Conservation (phyloP, 2,888 invertebrate genomes). For the Acanthosepion pharaonis region DNA sequence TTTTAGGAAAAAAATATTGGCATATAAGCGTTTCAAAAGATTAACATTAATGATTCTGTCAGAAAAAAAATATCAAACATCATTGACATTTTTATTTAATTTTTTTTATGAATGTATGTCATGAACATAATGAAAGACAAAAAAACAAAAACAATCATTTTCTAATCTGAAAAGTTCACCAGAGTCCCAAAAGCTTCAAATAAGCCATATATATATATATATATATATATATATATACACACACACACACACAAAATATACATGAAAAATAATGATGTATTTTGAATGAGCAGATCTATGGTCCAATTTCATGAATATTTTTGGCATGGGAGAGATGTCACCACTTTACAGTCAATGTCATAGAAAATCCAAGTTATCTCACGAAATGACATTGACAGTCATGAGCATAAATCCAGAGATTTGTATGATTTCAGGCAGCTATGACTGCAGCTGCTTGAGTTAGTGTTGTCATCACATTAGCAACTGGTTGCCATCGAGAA, state of each 20-base stretch:
- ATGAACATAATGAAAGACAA: too few relatives aligned
- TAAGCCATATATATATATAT: neutral
- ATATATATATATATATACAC: too few relatives aligned
- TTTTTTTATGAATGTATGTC: too few relatives aligned
- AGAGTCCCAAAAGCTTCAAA: neutral
- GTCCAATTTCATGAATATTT: neutral
- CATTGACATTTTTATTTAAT: too few relatives aligned
- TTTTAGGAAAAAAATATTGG: too few relatives aligned
- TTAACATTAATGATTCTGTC: too few relatives aligned
- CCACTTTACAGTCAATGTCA: neutral
- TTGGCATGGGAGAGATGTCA: neutral
- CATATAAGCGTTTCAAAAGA: too few relatives aligned
- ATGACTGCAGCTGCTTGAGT: neutral
- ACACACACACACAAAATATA: neutral
- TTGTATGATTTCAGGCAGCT: neutral
- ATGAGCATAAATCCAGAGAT: neutral
- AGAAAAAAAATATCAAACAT: too few relatives aligned
- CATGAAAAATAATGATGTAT: neutral
- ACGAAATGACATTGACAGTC: neutral
- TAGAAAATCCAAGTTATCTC: neutral
- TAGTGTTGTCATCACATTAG: constrained; percentile 56
- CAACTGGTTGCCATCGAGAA: constrained; percentile 71
- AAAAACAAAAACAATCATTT: too few relatives aligned
- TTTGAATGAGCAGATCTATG: neutral
- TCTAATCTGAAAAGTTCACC: neutral